phyloP scores from a whole-genome alignment of 2,113 vertebrate genomes.

The Ciconia boyciana region DNA sequence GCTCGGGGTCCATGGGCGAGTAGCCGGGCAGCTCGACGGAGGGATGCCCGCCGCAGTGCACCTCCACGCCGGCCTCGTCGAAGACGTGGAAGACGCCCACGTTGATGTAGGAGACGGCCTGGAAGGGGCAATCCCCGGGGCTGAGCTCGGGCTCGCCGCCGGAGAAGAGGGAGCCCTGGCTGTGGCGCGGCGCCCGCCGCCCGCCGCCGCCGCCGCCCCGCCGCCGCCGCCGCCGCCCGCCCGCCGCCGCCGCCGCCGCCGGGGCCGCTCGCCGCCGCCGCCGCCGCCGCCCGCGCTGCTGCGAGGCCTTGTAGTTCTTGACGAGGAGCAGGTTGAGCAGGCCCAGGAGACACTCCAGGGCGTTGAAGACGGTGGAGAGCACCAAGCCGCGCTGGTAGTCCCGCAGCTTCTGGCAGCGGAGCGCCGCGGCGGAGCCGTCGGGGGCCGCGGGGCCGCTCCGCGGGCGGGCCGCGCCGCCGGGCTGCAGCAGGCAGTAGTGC shows the following conservation, averaged over 20 bases:
- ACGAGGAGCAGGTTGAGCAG: slow-evolving; percentile 86
- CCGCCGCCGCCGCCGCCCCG: slow-evolving; percentile 43
- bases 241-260: slow-evolving; percentile 11
- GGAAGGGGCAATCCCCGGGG: slow-evolving; percentile 75
- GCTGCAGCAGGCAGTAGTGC: slow-evolving; percentile 84
- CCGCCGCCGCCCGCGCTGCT: slow-evolving; percentile 77
- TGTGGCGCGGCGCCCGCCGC: slow-evolving; percentile 70
- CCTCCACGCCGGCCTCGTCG: slow-evolving; percentile 88
- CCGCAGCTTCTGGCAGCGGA: slow-evolving; percentile 82
- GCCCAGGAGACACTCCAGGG: slow-evolving; percentile 89
- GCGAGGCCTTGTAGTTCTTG: slow-evolving; percentile 85
- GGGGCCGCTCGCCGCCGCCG: slow-evolving; percentile 66
- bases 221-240: not conserved
- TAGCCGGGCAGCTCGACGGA: slow-evolving; percentile 93
- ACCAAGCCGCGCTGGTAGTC: slow-evolving; percentile 90
- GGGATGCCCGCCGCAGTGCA: slow-evolving; percentile 87
- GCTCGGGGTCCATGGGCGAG: slow-evolving; percentile 86
- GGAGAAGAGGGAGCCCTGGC: slow-evolving; percentile 79
- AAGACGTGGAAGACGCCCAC: slow-evolving; percentile 82
- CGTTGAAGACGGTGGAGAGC: slow-evolving; percentile 90
- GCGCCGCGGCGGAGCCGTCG: slow-evolving; percentile 32
- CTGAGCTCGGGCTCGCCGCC: slow-evolving; percentile 84
- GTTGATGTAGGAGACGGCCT: slow-evolving; percentile 92
- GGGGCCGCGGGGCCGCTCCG: not conserved
- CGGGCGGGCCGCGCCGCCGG: not conserved